Evolutionary conservation across 2,797 vertebrate species (phyloP), one percentile per base, ranked within the genome.

Genomic region (Chloroceryle inda): DNA sequence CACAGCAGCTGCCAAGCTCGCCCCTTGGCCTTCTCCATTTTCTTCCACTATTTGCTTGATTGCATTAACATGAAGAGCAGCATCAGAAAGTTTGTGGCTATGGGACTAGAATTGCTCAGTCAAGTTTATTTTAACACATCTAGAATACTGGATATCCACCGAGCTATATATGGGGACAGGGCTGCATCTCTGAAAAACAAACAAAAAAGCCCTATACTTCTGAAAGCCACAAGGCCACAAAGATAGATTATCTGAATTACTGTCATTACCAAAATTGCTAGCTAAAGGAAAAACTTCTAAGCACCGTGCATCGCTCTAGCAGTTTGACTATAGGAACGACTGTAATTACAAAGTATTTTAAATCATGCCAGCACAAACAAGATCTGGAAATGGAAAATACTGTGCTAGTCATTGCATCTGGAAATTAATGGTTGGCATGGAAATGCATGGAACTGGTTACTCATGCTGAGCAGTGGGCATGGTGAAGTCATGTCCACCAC

Each of bases 201-300:
- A 10, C 73, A 88, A 94, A 93, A 66, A 13, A 59, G 21, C 67
- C 77, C 87, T 95, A 64, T 97, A 92, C 81, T 98, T 98, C 96
- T 88, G 77, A 92, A 98, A 98, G 93, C 97, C 97, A 94, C 96
- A 94, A 96, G 90, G 96, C 96, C 97, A 97, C 38, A 75, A 96
- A 96, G 97, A 98, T 92, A 97, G 96, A 96, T 73, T 78, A 92
- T 71, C 44, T 85, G 95, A 98, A 98, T 96, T 97, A 97, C 97
- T 98, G 85, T 98, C 97, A 98, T 98, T 98, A 98, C 94, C 17
- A 12, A 98, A 98, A 98, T 98, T 98, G 97, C 97, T 84, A 95
- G 96, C 94, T 97, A 53, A 76, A 74, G 89, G 62, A 61, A 92
- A 96, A 97, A 96, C 91, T 85, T 74, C 95, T 96, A 78, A 92